Conservation (phyloP, 2,888 invertebrate species). For the Halictus quadricinctus region DNA sequence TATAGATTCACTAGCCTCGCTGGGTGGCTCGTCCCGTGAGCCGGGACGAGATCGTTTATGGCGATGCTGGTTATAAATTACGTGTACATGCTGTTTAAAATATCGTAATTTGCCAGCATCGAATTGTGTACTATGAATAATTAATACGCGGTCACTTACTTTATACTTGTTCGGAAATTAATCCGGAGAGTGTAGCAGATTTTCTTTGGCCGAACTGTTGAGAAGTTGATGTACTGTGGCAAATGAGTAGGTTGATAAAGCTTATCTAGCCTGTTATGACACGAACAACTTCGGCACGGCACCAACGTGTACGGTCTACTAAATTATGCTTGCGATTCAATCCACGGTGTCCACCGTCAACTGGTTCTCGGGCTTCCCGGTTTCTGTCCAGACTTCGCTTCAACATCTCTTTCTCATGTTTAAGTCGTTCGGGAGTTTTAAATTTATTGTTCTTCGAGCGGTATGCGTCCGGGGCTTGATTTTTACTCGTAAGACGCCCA, state of each 20-base stretch:
- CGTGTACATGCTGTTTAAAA: neutral
- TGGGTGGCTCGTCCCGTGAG: neutral
- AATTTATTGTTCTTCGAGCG: conserved; percentile 16
- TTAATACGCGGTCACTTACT: neutral
- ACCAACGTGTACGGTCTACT: neutral
- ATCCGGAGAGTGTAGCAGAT: neutral
- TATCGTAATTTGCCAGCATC: neutral
- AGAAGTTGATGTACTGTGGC: neutral
- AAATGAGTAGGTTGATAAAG: neutral
- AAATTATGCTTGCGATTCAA: conserved; percentile 11
- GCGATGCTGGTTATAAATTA: neutral
- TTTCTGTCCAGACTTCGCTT: neutral
- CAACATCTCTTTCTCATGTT: neutral
- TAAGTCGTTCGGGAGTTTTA: neutral
- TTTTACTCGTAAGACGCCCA: conserved; percentile 22
- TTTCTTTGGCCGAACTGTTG: neutral
- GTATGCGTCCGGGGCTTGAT: neutral
- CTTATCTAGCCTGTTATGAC: neutral
- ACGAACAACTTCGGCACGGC: neutral
- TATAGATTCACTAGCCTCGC: neutral
- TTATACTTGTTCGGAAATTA: neutral
- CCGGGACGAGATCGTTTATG: neutral
- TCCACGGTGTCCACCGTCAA: conserved; percentile 2
- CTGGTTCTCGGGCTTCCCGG: conserved; percentile 34
- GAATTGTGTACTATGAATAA: neutral